phyloP scores from a whole-genome alignment of 1,140 invertebrate genomes.

The Drosophila arizonae region DNA sequence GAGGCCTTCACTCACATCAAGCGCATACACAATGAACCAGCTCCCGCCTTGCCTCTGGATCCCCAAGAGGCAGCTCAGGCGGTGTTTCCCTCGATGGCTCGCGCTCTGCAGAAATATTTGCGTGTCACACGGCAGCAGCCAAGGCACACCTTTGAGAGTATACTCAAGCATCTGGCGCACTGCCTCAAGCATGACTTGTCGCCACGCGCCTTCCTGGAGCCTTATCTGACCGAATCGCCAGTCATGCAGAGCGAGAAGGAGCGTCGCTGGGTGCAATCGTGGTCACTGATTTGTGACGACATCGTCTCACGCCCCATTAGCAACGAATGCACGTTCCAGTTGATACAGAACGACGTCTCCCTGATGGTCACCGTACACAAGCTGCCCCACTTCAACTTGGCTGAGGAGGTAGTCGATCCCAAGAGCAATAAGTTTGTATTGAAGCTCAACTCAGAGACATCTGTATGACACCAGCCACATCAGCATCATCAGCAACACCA shows the following conservation, averaged over 20 bases:
- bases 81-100: slow-evolving; percentile 97
- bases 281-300: slow-evolving; percentile 96
- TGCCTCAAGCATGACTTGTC: slow-evolving; percentile 96
- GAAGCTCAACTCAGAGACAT: slow-evolving; percentile 97
- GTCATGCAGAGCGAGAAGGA: slow-evolving; percentile 92
- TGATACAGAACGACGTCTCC: slow-evolving; percentile 96
- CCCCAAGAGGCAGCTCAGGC: slow-evolving; percentile 97
- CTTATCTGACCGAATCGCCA: slow-evolving; percentile 90
- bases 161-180: slow-evolving; percentile 91
- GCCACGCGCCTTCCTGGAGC: slow-evolving; percentile 96
- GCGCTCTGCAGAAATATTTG: slow-evolving; percentile 97
- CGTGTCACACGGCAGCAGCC: slow-evolving; percentile 97
- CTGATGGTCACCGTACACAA: slow-evolving; percentile 92
- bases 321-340: slow-evolving; percentile 93
- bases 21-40: slow-evolving; percentile 87
- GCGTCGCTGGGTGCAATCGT: slow-evolving; percentile 90
- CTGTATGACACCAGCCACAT: slow-evolving; percentile 88
- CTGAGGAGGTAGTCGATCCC: slow-evolving; percentile 97
- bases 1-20: slow-evolving; percentile 99
- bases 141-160: slow-evolving; percentile 95
- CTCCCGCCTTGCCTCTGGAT: slow-evolving; percentile 90
- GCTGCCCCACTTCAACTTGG: slow-evolving; percentile 96
- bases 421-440: slow-evolving; percentile 97
- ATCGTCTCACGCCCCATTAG: slow-evolving; percentile 92
- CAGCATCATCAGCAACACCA: slow-evolving; percentile 8